Evolutionary conservation across 2,888 invertebrate genomes (phyloP), one percentile per base, ranked within the genome.

Genomic region (Helobdella robusta): DNA sequence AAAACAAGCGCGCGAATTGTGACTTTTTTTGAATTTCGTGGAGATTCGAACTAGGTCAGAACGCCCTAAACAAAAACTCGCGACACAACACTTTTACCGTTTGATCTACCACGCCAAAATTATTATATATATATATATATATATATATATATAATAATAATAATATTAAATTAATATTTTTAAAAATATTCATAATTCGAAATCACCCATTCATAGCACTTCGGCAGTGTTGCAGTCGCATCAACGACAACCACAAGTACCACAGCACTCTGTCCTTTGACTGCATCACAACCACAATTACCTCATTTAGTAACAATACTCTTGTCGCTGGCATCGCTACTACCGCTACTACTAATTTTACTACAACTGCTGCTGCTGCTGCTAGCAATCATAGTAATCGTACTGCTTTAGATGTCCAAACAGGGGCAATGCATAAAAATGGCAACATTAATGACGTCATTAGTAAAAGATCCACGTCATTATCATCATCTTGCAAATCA

Each of bases 181-280:
- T 40, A 40, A 40, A 15, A n/a, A 40, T 40, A 15, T 15, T 40
- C n/a, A 40, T 40, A 15, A 52, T 15, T 52, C 11, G 8, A 52
- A 23, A 18, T 52, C 18, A 18, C 11, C 11, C 11, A n/a, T 44
- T 23, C 32, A 6, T 28, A 68, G 68, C 36, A 2, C 52, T 68
- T 28, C 32, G 68, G 15, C n/a, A 34, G 15, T 28, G 64, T 30
- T 69, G 69, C 52, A 61, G 66, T 35, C 59, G 66, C 15, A 69
- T 69, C 60, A 69, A 66, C 64, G 61, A 69, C 35, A 61, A 44
- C 34, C 62, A 64, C 32, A 52, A 59, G 2, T 56, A 59, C 23
- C 48, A 40, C 36, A 69, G 66, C 61, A 48, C 48, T n/a, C 36
- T 59, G 20, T 66, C 67, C 23, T 30, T 69, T 20, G 32, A 50